Percentiles rank a stretch among this genome's conserved stretches.
These are phyloP conservation scores for Andrena praecox DNA, from an alignment of 2,888 invertebrate genomes.

Conservation along the genomic window DNA sequence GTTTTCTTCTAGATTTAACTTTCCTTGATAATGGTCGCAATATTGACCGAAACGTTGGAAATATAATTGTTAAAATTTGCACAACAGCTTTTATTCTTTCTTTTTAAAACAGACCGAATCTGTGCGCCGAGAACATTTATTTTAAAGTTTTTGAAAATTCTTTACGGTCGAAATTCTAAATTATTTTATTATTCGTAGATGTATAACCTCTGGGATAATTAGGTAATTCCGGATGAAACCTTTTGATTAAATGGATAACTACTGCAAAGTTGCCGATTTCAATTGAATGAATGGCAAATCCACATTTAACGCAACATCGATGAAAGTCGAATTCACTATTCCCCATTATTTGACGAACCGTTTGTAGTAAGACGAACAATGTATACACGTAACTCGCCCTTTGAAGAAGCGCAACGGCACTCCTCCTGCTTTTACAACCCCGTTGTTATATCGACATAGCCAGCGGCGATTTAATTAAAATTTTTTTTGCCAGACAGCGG, in stretches of 20 bases:
- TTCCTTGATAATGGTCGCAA: too few species aligned
- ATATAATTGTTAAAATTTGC: too few species aligned
- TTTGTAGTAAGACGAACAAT: constrained; percentile 1
- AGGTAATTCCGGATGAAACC: background rate
- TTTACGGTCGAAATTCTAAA: too few species aligned
- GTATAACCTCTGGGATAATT: too few species aligned
- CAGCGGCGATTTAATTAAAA: constrained; percentile 32
- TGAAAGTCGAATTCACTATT: background rate
- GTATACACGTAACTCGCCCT: constrained; percentile 6
- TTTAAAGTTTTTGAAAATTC: too few species aligned
- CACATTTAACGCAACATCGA: too few species aligned
- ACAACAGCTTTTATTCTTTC: too few species aligned
- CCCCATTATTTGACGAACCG: background rate
- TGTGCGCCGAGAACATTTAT: too few species aligned
- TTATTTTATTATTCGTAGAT: background rate
- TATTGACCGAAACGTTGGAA: too few species aligned
- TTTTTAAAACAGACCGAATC: too few species aligned
- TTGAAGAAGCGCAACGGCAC: constrained; percentile 4
- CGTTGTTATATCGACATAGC: constrained; percentile 29
- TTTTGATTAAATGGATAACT: background rate
- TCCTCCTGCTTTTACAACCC: constrained; percentile 7
- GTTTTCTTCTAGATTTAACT: too few species aligned
- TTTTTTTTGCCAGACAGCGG: constrained; percentile 6
- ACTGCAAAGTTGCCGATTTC: background rate
- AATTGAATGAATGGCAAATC: background rate